A percentile compares a stretch with the other conserved stretches of the same genome.
These are phyloP conservation scores for Henricia sp. DNA, from an alignment of 53 echinoderm and acorn worm genomes.

Conservation along the genomic window DNA sequence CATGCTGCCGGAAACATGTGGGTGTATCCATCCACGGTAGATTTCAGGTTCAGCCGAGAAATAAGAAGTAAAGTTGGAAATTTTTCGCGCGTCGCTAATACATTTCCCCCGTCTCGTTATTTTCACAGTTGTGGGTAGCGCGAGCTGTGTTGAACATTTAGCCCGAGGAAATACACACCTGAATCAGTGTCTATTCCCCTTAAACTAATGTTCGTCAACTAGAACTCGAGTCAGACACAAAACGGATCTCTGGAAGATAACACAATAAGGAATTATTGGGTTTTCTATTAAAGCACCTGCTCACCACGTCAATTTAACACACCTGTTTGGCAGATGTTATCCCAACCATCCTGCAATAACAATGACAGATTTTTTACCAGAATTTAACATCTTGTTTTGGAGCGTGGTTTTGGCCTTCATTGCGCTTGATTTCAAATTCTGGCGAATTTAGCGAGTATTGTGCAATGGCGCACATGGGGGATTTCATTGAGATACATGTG, in stretches of 20 bases:
- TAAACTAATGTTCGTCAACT: constrained; percentile 21
- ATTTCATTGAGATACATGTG: neutral
- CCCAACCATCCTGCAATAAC: constrained; percentile 14
- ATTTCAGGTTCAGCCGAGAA: no score
- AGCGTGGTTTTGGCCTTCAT: neutral
- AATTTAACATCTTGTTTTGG: neutral
- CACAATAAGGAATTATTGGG: constrained; percentile 46
- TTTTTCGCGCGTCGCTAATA: no score
- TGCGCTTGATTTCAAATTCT: constrained; percentile 20
- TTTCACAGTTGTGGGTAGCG: neutral
- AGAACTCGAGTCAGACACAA: neutral
- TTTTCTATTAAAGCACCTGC: constrained; percentile 26
- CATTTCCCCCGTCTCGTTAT: no score
- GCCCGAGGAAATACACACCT: neutral
- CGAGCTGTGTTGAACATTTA: neutral
- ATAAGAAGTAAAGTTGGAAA: no score
- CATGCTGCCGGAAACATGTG: no score
- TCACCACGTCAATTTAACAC: neutral
- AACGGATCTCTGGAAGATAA: constrained; percentile 17
- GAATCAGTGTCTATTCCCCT: constrained; percentile 7
- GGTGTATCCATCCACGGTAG: no score
- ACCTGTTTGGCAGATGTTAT: constrained; percentile 37
- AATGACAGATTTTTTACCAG: neutral
- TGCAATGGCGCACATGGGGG: neutral
- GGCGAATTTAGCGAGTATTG: constrained; percentile 8